A percentile compares a stretch with the other conserved stretches of the same genome.
These are phyloP conservation scores for Pelochelys cantorii DNA, from an alignment of 2,797 vertebrate genomes.

Conservation along the genomic window DNA sequence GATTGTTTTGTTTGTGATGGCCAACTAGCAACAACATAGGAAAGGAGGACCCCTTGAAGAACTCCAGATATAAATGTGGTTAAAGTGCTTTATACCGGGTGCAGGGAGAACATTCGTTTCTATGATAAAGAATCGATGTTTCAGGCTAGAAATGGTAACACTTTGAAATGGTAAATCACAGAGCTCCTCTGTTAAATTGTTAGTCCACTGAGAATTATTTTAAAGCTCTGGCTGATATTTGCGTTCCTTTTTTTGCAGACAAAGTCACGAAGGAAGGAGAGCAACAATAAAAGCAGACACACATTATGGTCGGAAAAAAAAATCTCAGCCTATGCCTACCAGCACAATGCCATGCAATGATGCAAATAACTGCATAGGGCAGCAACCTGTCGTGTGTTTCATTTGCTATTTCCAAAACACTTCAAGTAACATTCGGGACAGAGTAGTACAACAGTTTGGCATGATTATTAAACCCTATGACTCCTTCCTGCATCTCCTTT, in stretches of 20 bases:
- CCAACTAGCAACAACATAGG: conserved; percentile 55
- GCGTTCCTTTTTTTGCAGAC: not conserved
- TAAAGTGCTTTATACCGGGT: not conserved
- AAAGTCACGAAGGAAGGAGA: conserved; percentile 12
- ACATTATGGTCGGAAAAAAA: not conserved
- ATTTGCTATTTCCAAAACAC: not conserved
- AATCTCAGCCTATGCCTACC: not conserved
- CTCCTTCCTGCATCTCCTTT: conserved; percentile 56
- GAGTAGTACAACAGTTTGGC: not conserved
- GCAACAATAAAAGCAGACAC: conserved; percentile 36
- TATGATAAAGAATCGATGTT: conserved; percentile 39
- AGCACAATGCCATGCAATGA: not conserved
- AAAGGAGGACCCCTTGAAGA: conserved; percentile 27
- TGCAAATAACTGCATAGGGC: conserved; percentile 25
- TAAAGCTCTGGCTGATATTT: not conserved
- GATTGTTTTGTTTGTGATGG: conserved; percentile 60
- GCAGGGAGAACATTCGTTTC: not conserved
- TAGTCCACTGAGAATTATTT: conserved; percentile 25
- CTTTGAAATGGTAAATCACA: conserved; percentile 59
- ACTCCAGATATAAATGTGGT: conserved; percentile 31
- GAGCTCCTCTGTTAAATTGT: conserved; percentile 16
- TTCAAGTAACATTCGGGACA: not conserved
- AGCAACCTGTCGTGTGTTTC: not conserved
- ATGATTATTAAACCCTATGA: conserved; percentile 49
- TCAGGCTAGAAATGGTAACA: conserved; percentile 18